Base-by-base conservation (phyloP, 1,140 invertebrate genomes). In the Trypoxylus dichotomus region DNA sequence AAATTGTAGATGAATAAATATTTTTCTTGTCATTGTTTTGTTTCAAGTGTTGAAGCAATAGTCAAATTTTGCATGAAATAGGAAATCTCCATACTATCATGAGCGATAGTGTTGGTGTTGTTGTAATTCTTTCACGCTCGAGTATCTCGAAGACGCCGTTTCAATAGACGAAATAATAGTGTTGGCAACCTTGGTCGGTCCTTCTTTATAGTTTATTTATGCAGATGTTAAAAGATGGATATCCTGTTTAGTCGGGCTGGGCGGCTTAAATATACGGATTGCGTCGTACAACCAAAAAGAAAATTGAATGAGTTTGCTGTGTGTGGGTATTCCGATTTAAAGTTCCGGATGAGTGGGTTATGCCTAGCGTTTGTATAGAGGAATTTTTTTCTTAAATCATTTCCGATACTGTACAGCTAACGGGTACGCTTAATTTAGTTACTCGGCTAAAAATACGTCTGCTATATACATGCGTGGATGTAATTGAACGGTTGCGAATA, bases 171-270 rank as follows among this genome's bases (percentile, higher is more conserved):
- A 54, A 54, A 54, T 54, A 19, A 54, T 54, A 54, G 47, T 19
- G 19, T n/a, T 54, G 19, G 19, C 47, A 54, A 19, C 47, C 47
- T 54, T 54, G 47, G 47, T n/a, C 32, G 32, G 47, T 54, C 47
- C 47, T 54, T 54, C 47, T 54, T 54, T 54, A 54, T 54, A 6
- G 47, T 54, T 54, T 54, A 54, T 54, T 54, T 54, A 54, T 54
- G 47, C 47, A 54, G 47, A 54, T 54, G 47, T 54, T 54, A 54
- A 54, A 54, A 19, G 47, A n/a, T 54, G 47, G 47, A 19, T 19
- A 54, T 54, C 47, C 47, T 54, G 47, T 47, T 47, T 47, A 47
- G 43, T 47, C 11, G 43, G 43, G 8, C 13, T 37, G 32, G 32
- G 32, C 32, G 32, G 32, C 10, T 37, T 37, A 37, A 37, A 8